Base-by-base conservation (phyloP, 2,113 vertebrate species). In the Cyrtonyx montezumae region DNA sequence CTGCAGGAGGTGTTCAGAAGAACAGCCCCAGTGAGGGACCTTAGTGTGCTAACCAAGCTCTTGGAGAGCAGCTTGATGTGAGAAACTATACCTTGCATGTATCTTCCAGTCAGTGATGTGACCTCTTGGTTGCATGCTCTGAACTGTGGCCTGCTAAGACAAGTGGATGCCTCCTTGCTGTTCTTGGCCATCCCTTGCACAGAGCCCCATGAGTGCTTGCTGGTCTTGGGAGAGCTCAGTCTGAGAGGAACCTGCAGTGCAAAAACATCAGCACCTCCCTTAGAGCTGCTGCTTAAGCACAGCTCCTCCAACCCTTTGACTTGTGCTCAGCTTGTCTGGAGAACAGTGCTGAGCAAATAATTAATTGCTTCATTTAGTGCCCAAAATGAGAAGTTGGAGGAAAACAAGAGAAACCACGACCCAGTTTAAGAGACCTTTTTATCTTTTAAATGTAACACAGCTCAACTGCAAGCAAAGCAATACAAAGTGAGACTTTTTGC, bases 321-420 rank as follows among this genome's bases (percentile, higher is more conserved):
- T 83, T 1, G 1, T 43, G 63, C 2, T 10, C 56, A 61, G 78
- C 70, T 84, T 91, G 79, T 86, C 88, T 91, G 68, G 79, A 90
- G 63, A 93, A 61, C 76, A 51, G 82, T 88, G 55, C 59, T 77
- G 79, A 93, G 70, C 90, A 91, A 91, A 86, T 71, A 91, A 93
- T 89, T 87, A 94, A 94, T 68, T 93, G 76, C 79, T 94, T 90
- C 82, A 82, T 91, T 89, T 82, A 78, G 56, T 94, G 85, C 61
- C 76, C 82, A 86, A 94, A 91, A 59, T 78, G 55, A 92, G 87
- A 94, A 87, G 55, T 55, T 79, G 58, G 43, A 70, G 37, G 65
- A 12, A 63, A 63, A 62, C 34, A 11, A 67, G 30, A 23, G n/a
- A 9, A 58, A 20, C 5, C 49, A n/a, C 49, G 75, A 56, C 42